A percentile compares a stretch with the other conserved stretches of the same genome.
Conservation (phyloP, 2,797 vertebrate species). For the Todus mexicanus region DNA sequence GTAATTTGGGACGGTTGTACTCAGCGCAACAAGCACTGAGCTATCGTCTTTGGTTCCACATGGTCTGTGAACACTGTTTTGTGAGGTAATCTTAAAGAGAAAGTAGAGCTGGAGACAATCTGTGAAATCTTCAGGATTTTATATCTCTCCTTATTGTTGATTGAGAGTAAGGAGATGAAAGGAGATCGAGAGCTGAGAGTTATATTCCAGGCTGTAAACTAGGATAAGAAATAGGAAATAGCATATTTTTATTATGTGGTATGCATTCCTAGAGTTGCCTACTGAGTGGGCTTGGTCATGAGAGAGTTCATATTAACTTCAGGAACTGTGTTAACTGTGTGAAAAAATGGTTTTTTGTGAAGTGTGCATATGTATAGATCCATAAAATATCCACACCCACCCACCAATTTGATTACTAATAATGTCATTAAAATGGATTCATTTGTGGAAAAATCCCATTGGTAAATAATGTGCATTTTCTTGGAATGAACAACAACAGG, state of each 20-base stretch:
- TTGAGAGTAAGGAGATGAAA: background rate
- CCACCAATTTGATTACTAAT: background rate
- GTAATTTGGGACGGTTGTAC: background rate
- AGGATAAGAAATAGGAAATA: background rate
- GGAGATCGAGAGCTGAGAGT: background rate
- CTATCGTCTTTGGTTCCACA: background rate
- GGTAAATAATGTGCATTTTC: background rate
- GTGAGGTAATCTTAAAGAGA: background rate
- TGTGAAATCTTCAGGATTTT: background rate
- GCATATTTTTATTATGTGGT: background rate
- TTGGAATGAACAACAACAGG: background rate
- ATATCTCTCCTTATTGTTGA: background rate
- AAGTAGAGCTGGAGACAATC: background rate
- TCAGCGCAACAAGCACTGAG: fast-evolving
- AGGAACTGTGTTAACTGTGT: background rate
- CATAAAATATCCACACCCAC: background rate
- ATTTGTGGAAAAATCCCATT: background rate
- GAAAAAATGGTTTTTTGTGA: background rate
- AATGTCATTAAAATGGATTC: background rate
- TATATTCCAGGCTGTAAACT: background rate
- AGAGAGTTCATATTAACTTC: background rate
- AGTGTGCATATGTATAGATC: background rate
- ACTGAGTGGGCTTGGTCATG: background rate
- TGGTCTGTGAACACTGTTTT: background rate
- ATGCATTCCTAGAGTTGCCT: background rate